Percentiles rank a stretch among this genome's conserved stretches.
These are phyloP conservation scores for Trinectes maculatus DNA, from an alignment of 2,113 vertebrate species.

Conservation along the genomic window DNA sequence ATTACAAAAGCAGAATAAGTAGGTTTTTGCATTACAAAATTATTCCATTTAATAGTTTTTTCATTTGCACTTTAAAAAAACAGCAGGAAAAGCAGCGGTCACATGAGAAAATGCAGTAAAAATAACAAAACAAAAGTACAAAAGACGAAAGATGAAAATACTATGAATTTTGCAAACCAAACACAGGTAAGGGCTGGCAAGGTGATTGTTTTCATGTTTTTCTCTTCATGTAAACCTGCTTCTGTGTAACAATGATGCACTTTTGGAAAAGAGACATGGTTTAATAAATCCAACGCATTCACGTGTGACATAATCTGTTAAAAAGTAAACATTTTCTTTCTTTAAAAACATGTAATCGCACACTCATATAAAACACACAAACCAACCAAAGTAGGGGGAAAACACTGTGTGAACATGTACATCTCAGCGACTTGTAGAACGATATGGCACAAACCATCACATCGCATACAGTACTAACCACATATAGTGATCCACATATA, in stretches of 20 bases:
- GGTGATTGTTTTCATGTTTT: not conserved
- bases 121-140: conserved; percentile 12
- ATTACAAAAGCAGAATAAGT: conserved; percentile 17
- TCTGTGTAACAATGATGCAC: too few relatives aligned
- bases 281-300: not conserved
- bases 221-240: too few relatives aligned
- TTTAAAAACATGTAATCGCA: not conserved
- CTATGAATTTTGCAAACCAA: not conserved
- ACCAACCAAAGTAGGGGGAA: conserved; percentile 37
- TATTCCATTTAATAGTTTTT: not conserved
- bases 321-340: not conserved
- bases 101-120: conserved; percentile 8
- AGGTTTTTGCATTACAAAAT: conserved; percentile 22
- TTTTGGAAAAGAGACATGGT: too few relatives aligned
- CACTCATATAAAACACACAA: conserved; percentile 17
- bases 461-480: conserved; percentile 39
- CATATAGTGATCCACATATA: conserved; percentile 14
- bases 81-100: not conserved
- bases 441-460: conserved; percentile 25
- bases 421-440: conserved; percentile 8
- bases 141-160: conserved; percentile 20
- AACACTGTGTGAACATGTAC: conserved; percentile 14
- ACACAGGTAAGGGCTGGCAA: not conserved
- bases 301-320: not conserved
- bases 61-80: conserved; percentile 22